Evolutionary conservation across 2,797 vertebrate species (phyloP), one percentile per base, ranked within the genome.

Genomic region (Oceanodroma leucorhoa): DNA sequence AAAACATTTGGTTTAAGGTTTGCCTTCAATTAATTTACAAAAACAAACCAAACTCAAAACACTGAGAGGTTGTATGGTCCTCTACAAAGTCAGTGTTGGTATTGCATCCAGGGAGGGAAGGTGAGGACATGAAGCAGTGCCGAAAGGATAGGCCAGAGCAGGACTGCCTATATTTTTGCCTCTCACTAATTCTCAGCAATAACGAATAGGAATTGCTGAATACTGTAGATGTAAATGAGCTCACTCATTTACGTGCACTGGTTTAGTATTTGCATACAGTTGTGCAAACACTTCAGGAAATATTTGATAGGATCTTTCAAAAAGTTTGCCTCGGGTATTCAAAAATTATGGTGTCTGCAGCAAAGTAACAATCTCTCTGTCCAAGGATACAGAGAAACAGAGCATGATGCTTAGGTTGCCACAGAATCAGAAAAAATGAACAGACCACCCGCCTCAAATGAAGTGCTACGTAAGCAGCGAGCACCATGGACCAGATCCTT

Each of bases 1-100:
- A 65, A 54, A 79, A 64, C 66, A 88, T 81, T 83, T 75, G 55
- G 55, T 83, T 92, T 87, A 78, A 78, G 41, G 27, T 93, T 94
- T 94, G 58, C 18, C 34, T 62, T 79, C 45, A 64, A 50, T 91
- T 91, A 60, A 62, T 81, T 66, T 61, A 72, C 67, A 36, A 84
- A 78, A 86, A 1, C 22, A 87, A 92, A 62, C 13, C 11, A 72
- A 94, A 64, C 30, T 75, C 60, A 89, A 94, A 88, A 43, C 12
- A 79, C 20, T 67, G 30, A 53, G 58, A 66, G 2, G 14, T 6
- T 58, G 3, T 18, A 32, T 14, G 2, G 32, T 15, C 10, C 26
- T 57, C 48, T 57, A 1, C 12, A 24, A 75, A 81, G 34, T n/a
- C 55, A 53, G 23, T 23, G 17, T 17, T 76, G 41, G 2, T 51